Conservation (phyloP, 2,797 vertebrate genomes). For the Salmo trutta region DNA sequence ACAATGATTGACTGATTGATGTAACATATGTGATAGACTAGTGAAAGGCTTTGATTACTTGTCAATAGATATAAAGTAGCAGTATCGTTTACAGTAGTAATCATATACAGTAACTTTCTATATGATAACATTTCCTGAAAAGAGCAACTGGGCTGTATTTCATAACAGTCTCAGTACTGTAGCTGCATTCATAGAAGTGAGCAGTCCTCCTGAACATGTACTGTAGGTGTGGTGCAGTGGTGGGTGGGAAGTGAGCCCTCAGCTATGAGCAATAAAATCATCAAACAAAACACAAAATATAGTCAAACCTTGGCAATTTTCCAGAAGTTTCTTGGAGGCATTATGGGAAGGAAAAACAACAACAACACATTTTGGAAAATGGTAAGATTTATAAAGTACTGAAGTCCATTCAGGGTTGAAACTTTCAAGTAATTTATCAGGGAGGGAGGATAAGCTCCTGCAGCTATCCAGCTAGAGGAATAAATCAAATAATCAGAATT, state of each 20-base stretch:
- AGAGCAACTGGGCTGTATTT: slow-evolving; percentile 1
- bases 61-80: background rate
- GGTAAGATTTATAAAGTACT: slow-evolving; percentile 62
- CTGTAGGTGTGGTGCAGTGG: slow-evolving; percentile 34
- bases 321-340: slow-evolving; percentile 47
- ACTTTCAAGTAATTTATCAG: slow-evolving; percentile 57
- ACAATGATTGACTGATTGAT: background rate
- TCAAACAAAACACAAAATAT: slow-evolving; percentile 57
- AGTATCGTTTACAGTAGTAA: background rate
- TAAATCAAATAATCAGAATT: slow-evolving; percentile 57
- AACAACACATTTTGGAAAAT: slow-evolving; percentile 50
- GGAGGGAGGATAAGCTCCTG: slow-evolving; percentile 37
- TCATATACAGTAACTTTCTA: background rate
- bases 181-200: slow-evolving; percentile 9
- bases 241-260: slow-evolving; percentile 47
- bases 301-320: slow-evolving; percentile 47
- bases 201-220: slow-evolving; percentile 14
- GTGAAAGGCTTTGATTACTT: too few relatives aligned
- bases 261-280: slow-evolving; percentile 56
- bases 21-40: background rate
- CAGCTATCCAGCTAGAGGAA: slow-evolving; percentile 32
- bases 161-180: background rate
- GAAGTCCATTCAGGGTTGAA: slow-evolving; percentile 50
- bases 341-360: slow-evolving; percentile 44
- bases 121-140: background rate